phyloP scores from a whole-genome alignment of 2,888 invertebrate species.

The Salpingus planirostris region DNA sequence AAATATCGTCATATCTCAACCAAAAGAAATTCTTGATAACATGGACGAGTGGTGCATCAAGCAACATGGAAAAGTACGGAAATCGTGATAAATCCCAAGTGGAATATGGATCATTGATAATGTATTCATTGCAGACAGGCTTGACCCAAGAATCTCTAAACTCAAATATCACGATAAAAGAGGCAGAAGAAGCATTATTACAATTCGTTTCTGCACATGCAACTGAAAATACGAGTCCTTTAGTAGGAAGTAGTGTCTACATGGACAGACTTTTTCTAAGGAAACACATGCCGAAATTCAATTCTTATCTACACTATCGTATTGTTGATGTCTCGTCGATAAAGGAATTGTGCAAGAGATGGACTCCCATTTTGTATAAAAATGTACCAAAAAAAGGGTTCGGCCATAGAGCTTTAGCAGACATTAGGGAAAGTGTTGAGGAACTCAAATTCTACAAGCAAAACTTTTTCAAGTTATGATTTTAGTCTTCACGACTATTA shows the following conservation, averaged over 20 bases:
- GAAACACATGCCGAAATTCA: conserved; percentile 73
- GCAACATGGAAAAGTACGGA: conserved; percentile 75
- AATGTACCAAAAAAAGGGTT: conserved; percentile 54
- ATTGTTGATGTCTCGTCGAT: conserved; percentile 87
- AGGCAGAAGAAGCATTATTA: conserved; percentile 66
- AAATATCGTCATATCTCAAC: conserved; percentile 68
- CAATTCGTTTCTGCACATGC: conserved; percentile 58
- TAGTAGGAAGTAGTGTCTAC: conserved; percentile 84
- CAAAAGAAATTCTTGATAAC: conserved; percentile 56
- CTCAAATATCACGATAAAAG: conserved; percentile 54
- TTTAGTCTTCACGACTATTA: too few relatives aligned
- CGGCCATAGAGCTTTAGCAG: conserved; percentile 68
- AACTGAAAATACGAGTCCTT: conserved; percentile 53
- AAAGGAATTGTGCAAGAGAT: conserved; percentile 73
- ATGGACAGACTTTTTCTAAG: conserved; percentile 75
- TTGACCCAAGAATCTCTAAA: conserved; percentile 62
- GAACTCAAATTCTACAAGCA: conserved; percentile 73
- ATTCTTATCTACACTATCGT: conserved; percentile 79
- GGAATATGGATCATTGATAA: background rate
- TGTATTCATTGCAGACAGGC: conserved; percentile 62
- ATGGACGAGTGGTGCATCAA: conserved; percentile 82
- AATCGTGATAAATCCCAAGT: background rate
- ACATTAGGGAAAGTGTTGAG: conserved; percentile 76
- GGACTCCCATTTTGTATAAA: conserved; percentile 58
- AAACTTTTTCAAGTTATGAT: background rate